Conservation (phyloP, 1,140 invertebrate species). For the Andrena cerasifolii region DNA sequence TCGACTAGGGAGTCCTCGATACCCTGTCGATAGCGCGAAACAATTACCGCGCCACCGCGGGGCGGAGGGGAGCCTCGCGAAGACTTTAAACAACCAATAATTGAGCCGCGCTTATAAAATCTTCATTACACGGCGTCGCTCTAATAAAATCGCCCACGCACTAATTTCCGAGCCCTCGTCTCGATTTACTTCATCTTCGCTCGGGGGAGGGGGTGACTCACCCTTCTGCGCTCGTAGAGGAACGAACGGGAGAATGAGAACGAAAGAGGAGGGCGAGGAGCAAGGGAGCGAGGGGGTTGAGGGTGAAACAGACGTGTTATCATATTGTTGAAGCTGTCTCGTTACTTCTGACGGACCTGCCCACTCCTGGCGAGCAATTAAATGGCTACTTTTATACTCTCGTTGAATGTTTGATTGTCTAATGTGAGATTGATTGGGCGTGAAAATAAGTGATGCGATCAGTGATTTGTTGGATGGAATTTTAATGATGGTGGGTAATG, state of each 20-base stretch:
- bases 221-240: constrained; percentile 12
- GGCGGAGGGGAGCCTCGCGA: constrained; percentile 22
- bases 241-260: constrained; percentile 53
- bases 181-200: constrained; percentile 75
- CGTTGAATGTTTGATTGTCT: neutral
- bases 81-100: constrained; percentile 74
- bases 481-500: too few species aligned
- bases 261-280: constrained; percentile 31
- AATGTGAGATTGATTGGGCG: neutral
- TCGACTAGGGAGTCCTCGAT: neutral
- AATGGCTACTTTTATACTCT: constrained; percentile 11
- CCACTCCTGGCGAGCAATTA: constrained; percentile 19
- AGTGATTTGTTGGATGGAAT: too few species aligned
- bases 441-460: too few species aligned
- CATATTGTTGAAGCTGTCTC: constrained; percentile 67
- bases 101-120: constrained; percentile 75
- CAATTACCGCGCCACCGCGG: constrained; percentile 57
- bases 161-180: constrained; percentile 74
- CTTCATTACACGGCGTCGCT: constrained; percentile 71
- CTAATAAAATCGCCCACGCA: constrained; percentile 78
- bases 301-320: constrained; percentile 74
- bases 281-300: constrained; percentile 58
- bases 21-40: constrained; percentile 33
- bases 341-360: constrained; percentile 31
- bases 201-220: constrained; percentile 61